Base-by-base conservation (phyloP, 2,113 vertebrate genomes). In the Takifugu bimaculatus region DNA sequence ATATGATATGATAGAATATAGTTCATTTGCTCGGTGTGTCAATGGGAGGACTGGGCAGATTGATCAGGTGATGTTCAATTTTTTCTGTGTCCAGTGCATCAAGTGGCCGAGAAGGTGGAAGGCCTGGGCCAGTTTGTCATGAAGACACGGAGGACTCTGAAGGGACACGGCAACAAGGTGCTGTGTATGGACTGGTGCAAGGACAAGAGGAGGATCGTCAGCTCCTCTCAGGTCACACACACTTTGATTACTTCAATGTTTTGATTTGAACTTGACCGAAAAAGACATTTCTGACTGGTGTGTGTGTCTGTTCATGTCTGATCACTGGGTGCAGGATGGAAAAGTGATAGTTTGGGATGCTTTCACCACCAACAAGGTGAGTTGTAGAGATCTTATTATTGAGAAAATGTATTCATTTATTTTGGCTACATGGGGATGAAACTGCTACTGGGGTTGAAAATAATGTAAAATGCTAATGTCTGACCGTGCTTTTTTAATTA, bases 171-270 rank as follows among this genome's bases (percentile, higher is more conserved):
- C 1, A 99, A 99, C 84, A 99, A 99, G 89, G 97, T 99, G 32
- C 93, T 99, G 69, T 99, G 97, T 57, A 98, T 99, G 96, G 97
- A 99, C 82, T 99, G 97, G 97, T 99, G 97, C 79, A 95, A 94
- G 77, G 97, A 99, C 83, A 98, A 96, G 86, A 90, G 97, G 73
- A 93, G 97, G 68, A 93, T 98, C 5, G 97, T 99, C 88, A 99
- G 97, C 90, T 99, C 97, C 4, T 99, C 97, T 12, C 97, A 98
- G 97, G 97, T 99, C 89, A 26, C 63, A 42, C 0, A 49, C 49
- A 39, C 26, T 10, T 2, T 26, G 32, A n/a, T 42, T 2, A 13
- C 26, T 39, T 29, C 25, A 43, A n/a, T 50, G 10, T 39, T 20
- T 11, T 39, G 35, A 10, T 11, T 39, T 4, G 2, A 39, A 39